Evolutionary conservation across 2,113 vertebrate genomes (phyloP).

Genomic region (Lepus europaeus): DNA sequence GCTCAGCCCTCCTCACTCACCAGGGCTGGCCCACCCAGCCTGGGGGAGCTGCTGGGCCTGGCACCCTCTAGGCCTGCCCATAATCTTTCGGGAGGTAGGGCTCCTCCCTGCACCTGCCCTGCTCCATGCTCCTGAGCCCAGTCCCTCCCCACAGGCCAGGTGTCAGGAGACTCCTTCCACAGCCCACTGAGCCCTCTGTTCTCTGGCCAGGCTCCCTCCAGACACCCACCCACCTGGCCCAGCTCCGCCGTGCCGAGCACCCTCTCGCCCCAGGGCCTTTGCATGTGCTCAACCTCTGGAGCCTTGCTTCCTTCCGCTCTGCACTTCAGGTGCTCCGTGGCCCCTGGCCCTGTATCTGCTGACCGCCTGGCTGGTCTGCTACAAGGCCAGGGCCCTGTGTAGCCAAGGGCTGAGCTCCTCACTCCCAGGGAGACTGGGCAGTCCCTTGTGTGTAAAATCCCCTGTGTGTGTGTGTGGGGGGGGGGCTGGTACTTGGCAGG

Average conservation of each 20-base stretch:
- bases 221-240: neutral
- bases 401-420: too few species aligned
- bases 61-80: neutral
- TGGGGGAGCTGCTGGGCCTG: slow-evolving; percentile 16
- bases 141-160: neutral
- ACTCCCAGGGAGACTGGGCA: neutral
- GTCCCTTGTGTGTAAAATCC: too few species aligned
- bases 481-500: neutral
- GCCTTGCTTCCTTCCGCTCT: neutral
- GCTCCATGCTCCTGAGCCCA: neutral
- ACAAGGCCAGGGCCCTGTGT: neutral
- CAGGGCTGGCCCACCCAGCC: neutral
- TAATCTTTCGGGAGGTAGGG: neutral
- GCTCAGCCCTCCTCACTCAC: neutral
- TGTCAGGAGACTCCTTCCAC: neutral
- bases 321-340: neutral
- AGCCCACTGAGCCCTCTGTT: neutral
- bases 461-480: too few species aligned
- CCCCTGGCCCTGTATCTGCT: neutral
- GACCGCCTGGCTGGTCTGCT: neutral
- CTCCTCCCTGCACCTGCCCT: neutral
- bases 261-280: neutral
- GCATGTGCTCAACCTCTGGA: rapidly evolving
- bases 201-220: neutral
- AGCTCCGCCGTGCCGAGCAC: neutral